Evolutionary conservation across 2,113 vertebrate species (phyloP), one percentile per base, ranked within the genome.

Genomic region (Rhinoderma darwinii): DNA sequence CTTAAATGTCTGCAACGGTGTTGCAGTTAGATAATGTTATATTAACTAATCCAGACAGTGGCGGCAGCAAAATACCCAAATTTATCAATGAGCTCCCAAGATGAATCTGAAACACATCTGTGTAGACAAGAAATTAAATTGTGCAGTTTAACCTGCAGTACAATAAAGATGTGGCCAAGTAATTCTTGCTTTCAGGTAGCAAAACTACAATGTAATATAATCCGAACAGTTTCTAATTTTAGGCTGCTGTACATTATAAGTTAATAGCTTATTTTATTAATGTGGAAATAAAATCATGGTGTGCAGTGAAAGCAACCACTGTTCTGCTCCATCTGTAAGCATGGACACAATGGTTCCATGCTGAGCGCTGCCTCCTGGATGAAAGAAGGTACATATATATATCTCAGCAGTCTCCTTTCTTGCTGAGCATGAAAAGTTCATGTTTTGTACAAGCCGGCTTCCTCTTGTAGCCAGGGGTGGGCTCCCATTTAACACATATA

Each of bases 361-460:
- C 56, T 82, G 56, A 43, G 37, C 61, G 15, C 39, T 66, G 79
- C 79, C 78, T 82, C 41, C 25, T 82, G 39, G 56, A 66, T 18
- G 4, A 82, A 66, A 32, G 41, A n/a, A 14, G 11, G 22, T 63
- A 66, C 79, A 82, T 66, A 81, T n/a, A 81, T n/a, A 82, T 66
- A 44, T 43, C 79, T 59, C 79, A 63, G 56, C 79, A 63, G 79
- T 63, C 37, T 41, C 14, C n/a, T 59, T 61, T 18, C 50, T 79
- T 59, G 51, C 77, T 56, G 20, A 59, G 50, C 51, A 59, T 15
- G 39, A 66, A 59, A 63, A 63, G 56, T 44, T 15, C 20, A 43
- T 82, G 56, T 20, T 66, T 82, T 44, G 15, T 30, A 66, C 25
- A 43, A 82, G 37, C 14, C n/a, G 2, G 39, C 39, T 44, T 66